phyloP scores from a whole-genome alignment of 1,140 invertebrate genomes.

The Pissodes strobi region DNA sequence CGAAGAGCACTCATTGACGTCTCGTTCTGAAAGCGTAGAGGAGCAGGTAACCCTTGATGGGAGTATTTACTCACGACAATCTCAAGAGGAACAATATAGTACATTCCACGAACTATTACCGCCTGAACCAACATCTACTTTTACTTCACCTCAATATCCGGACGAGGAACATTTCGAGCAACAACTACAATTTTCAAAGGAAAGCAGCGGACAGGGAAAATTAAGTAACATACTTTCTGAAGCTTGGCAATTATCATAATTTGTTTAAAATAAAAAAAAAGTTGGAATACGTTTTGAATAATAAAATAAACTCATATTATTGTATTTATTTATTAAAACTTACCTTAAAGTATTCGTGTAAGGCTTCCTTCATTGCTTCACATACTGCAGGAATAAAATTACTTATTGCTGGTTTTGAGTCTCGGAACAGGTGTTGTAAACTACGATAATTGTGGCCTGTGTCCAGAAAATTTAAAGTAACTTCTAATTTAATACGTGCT shows the following conservation, averaged over 20 bases:
- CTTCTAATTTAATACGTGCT: slow-evolving; percentile 22
- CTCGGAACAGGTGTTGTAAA: slow-evolving; percentile 2
- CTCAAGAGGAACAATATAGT: not conserved
- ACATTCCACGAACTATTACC: not conserved
- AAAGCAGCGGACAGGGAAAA: not conserved
- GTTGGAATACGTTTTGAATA: too few species aligned
- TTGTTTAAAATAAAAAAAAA: not conserved
- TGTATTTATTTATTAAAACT: not conserved
- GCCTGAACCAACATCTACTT: not conserved
- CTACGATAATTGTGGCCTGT: slow-evolving; percentile 9
- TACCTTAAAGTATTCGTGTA: slow-evolving; percentile 23
- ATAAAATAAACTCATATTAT: not conserved
- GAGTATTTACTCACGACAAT: not conserved
- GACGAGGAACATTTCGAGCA: too few species aligned
- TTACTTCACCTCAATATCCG: too few species aligned
- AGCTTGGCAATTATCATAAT: not conserved
- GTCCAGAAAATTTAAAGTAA: slow-evolving; percentile 19
- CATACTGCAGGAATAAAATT: too few species aligned
- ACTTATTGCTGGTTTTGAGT: slow-evolving; percentile 18
- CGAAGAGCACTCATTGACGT: not conserved
- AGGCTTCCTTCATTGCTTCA: too few species aligned
- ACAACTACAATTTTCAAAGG: too few species aligned
- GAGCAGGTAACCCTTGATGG: not conserved
- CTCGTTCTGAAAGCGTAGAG: not conserved
- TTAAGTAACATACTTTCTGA: not conserved